Evolutionary conservation across 2,113 vertebrate genomes (phyloP), one percentile per base, ranked within the genome.

Genomic region (Forbesichthys papilliferus): DNA sequence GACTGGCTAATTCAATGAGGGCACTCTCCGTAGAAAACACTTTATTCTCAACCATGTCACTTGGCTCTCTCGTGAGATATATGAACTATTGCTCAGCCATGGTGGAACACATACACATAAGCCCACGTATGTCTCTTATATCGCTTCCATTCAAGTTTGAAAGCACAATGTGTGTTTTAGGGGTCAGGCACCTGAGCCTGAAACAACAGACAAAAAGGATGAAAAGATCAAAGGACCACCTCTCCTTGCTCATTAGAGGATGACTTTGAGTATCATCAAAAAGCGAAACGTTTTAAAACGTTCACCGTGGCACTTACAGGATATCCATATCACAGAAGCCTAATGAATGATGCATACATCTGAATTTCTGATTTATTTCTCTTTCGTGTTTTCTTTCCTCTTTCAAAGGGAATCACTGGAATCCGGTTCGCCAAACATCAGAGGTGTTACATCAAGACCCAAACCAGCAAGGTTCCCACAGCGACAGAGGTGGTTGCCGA

Each of bases 391-490:
- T 76, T 77, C 36, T 51, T 65, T 63, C 73, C 68, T 84, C 27
- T 85, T 84, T 86, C 84, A 86, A 89, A 93, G 92, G 93, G 93
- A 84, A 90, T 93, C 82, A 91, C 87, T 83, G 93, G 90, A 54
- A 92, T 93, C 78, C 88, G 90, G 70, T 93, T 93, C 84, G 78
- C 91, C 59, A 88, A 90, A 86, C 89, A 93, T 88, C 92, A 93
- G 86, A 89, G 88, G 78, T 93, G 93, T 82, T 92, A 92, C 91
- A 92, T 93, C 90, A 91, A 89, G 84, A 85, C 83, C 74, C 92
- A 93, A 84, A 90, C 89, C 61, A 88, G 83, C 71, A 86, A 87
- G 51, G 80, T 93, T 62, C 92, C 93, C 58, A 68, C 64, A 18
- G 68, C 84, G 67, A 60, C 85, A 66, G 83, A 88, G 75, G 79